phyloP scores from a whole-genome alignment of 2,888 invertebrate species.

The Charanyca ferruginea region DNA sequence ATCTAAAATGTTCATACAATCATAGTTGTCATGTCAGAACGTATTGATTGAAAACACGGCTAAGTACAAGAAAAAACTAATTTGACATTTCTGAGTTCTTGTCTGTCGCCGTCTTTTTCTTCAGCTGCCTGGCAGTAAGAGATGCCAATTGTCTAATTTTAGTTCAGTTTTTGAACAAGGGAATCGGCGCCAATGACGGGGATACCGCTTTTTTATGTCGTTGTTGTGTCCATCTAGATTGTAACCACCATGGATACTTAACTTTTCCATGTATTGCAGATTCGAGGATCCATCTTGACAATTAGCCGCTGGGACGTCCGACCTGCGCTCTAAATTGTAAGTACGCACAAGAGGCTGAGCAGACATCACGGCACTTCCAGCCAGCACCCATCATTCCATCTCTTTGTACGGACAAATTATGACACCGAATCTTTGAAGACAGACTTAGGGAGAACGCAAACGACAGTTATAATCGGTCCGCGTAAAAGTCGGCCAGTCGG shows the following conservation, averaged over 20 bases:
- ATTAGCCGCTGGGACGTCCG: slow-evolving; percentile 94
- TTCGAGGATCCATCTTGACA: slow-evolving; percentile 93
- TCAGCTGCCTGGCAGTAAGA: too few relatives aligned
- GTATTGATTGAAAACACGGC: too few relatives aligned
- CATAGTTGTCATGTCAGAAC: too few relatives aligned
- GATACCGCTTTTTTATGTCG: not conserved
- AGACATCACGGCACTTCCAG: slow-evolving; percentile 76
- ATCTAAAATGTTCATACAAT: too few relatives aligned
- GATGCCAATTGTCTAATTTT: too few relatives aligned
- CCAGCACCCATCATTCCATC: slow-evolving; percentile 39
- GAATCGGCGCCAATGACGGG: too few relatives aligned
- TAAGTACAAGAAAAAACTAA: too few relatives aligned
- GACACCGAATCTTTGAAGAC: slow-evolving; percentile 13
- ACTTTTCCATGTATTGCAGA: slow-evolving; percentile 68
- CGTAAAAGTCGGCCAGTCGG: too few relatives aligned
- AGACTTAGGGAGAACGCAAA: not conserved
- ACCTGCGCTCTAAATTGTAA: slow-evolving; percentile 94
- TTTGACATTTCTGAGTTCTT: too few relatives aligned
- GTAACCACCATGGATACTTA: not conserved
- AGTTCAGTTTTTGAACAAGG: too few relatives aligned
- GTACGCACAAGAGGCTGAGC: slow-evolving; percentile 80
- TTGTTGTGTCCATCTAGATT: not conserved
- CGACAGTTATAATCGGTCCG: not conserved
- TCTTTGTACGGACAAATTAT: slow-evolving; percentile 25
- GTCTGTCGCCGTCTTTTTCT: too few relatives aligned